Conservation (phyloP, 2,888 invertebrate species). For the Meta bourneti region DNA sequence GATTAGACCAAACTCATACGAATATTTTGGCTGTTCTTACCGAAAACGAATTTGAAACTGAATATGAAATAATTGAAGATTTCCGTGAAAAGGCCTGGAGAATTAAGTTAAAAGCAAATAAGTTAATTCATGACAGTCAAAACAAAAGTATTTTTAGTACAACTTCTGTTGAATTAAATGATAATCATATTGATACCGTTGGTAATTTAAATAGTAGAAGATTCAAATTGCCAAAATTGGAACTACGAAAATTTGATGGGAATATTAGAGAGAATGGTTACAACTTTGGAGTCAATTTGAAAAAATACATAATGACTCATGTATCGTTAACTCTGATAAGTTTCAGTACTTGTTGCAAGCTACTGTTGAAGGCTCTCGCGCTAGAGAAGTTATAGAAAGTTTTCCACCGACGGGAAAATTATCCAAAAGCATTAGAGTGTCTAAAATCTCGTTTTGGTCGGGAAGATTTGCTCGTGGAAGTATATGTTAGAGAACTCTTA, state of each 20-base stretch:
- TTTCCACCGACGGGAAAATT: constrained; percentile 77
- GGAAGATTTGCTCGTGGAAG: constrained; percentile 78
- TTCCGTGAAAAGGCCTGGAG: too few relatives aligned
- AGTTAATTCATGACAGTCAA: too few relatives aligned
- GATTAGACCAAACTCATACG: too few relatives aligned
- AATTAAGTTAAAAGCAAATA: too few relatives aligned
- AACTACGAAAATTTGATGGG: constrained; percentile 78
- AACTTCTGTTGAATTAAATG: too few relatives aligned
- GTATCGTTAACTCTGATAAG: constrained; percentile 44
- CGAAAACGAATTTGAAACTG: too few relatives aligned
- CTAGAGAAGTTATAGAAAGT: too few relatives aligned
- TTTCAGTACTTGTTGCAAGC: constrained; percentile 78
- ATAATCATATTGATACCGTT: too few relatives aligned
- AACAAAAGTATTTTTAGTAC: too few relatives aligned
- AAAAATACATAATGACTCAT: constrained; percentile 78
- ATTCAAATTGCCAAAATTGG: constrained; percentile 77
- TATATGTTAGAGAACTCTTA: constrained; percentile 79
- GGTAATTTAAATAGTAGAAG: constrained; percentile 75
- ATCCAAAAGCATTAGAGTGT: constrained; percentile 77
- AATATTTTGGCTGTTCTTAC: too few relatives aligned
- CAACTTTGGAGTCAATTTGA: constrained; percentile 78
- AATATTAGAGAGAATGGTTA: constrained; percentile 78
- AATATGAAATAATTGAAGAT: too few relatives aligned
- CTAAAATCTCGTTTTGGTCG: constrained; percentile 74
- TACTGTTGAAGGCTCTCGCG: constrained; percentile 77